These are phyloP conservation scores for Pterostichus niger DNA, from an alignment of 2,888 invertebrate genomes.

Conservation along the genomic window DNA sequence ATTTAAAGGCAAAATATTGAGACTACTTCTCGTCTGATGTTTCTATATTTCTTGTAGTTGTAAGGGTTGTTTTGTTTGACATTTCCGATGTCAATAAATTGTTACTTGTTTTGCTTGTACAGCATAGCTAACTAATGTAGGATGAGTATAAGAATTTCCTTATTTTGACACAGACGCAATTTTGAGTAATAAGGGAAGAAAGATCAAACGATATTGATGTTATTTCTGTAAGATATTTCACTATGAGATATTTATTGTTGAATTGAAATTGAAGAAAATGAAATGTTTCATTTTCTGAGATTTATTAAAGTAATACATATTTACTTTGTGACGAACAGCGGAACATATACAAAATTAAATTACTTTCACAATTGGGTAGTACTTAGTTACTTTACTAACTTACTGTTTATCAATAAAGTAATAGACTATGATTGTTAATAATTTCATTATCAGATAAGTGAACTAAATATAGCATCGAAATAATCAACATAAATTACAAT, in stretches of 20 bases:
- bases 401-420: too few species aligned
- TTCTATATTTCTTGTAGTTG: not conserved
- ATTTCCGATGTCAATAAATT: not conserved
- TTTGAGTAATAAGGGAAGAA: not conserved
- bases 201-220: conserved; percentile 29
- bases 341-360: too few species aligned
- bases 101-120: conserved; percentile 33
- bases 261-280: not conserved
- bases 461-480: too few species aligned
- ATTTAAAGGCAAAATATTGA: not conserved
- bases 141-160: not conserved
- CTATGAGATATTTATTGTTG: not conserved
- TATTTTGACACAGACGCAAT: not conserved
- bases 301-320: too few species aligned
- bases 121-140: conserved; percentile 2
- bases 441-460: too few species aligned
- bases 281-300: too few species aligned
- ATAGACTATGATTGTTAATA: too few species aligned
- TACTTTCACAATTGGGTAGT: too few species aligned
- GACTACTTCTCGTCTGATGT: not conserved
- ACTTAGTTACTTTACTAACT: too few species aligned
- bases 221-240: conserved; percentile 1
- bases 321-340: too few species aligned
- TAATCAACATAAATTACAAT: too few species aligned
- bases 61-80: conserved; percentile 3